Evolutionary conservation across 2,888 invertebrate genomes (phyloP).

Genomic region (Drosophila vallismaia): DNA sequence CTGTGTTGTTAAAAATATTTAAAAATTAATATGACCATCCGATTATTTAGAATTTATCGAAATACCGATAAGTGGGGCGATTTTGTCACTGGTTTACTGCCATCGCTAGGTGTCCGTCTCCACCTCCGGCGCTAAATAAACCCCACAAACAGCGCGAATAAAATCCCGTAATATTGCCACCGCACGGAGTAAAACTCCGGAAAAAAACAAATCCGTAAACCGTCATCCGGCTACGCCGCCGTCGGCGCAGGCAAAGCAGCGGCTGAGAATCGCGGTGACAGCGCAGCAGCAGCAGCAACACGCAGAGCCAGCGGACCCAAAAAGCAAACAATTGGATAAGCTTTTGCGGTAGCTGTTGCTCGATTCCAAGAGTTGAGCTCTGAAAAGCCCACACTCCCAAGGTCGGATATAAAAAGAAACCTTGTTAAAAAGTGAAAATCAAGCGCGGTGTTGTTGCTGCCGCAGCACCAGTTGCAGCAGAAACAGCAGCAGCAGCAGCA

Average conservation of each 20-base stretch:
- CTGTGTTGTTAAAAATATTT: too few relatives aligned
- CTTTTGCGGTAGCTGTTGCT: conserved; percentile 14
- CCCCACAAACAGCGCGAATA: conserved; percentile 2
- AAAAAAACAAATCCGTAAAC: not conserved
- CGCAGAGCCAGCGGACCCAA: conserved; percentile 55
- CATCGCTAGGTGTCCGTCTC: conserved; percentile 1
- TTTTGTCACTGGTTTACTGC: not conserved
- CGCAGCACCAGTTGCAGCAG: conserved; percentile 5
- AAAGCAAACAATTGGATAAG: conserved; percentile 72
- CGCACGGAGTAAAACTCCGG: conserved; percentile 1
- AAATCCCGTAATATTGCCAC: conserved; percentile 4
- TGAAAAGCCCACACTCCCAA: conserved; percentile 24
- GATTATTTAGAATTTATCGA: too few relatives aligned
- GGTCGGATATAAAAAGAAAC: conserved; percentile 23
- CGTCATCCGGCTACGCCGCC: conserved; percentile 1
- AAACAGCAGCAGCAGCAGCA: conserved; percentile 38
- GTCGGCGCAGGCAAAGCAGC: conserved; percentile 15
- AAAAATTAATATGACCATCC: too few relatives aligned
- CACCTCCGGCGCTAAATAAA: conserved; percentile 2
- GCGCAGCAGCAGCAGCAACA: conserved; percentile 26
- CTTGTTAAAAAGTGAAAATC: conserved; percentile 6
- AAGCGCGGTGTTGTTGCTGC: conserved; percentile 11
- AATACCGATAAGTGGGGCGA: too few relatives aligned
- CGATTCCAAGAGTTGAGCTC: conserved; percentile 19
- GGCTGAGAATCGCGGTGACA: not conserved